Evolutionary conservation across 2,113 vertebrate genomes (phyloP).

Genomic region (Paradoxurus hermaphroditus): DNA sequence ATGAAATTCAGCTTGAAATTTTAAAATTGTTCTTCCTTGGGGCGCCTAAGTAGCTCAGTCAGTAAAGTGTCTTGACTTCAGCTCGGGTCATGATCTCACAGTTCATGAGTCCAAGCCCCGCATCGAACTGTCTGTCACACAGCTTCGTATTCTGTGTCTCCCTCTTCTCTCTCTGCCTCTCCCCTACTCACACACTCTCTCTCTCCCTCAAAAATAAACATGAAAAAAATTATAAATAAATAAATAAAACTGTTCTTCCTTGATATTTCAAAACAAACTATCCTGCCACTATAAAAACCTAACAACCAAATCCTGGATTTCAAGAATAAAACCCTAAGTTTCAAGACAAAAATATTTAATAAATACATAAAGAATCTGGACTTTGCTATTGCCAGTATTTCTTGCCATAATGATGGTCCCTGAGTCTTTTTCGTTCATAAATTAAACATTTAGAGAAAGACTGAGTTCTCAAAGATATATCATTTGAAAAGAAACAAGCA

Average conservation of each 20-base stretch:
- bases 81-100: too few species aligned
- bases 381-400: not conserved
- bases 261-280: constrained; percentile 6
- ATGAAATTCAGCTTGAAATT: constrained; percentile 17
- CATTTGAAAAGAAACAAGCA: not conserved
- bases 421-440: constrained; percentile 9
- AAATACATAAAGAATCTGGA: not conserved
- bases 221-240: too few species aligned
- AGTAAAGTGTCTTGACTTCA: too few species aligned
- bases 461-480: not conserved
- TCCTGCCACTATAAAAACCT: not conserved
- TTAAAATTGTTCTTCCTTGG: not conserved
- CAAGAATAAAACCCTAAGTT: not conserved
- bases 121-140: too few species aligned
- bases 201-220: too few species aligned
- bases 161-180: too few species aligned
- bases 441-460: not conserved
- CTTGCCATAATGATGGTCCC: not conserved
- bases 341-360: not conserved
- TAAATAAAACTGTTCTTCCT: not conserved
- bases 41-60: too few species aligned
- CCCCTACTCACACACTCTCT: too few species aligned
- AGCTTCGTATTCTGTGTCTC: too few species aligned
- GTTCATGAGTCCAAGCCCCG: too few species aligned
- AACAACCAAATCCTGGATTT: constrained; percentile 4